Evolutionary conservation across 37 sponge, comb jelly and placozoan genomes (phyloP), one percentile per base, ranked within the genome.

Genomic region (Axinella damicornis): DNA sequence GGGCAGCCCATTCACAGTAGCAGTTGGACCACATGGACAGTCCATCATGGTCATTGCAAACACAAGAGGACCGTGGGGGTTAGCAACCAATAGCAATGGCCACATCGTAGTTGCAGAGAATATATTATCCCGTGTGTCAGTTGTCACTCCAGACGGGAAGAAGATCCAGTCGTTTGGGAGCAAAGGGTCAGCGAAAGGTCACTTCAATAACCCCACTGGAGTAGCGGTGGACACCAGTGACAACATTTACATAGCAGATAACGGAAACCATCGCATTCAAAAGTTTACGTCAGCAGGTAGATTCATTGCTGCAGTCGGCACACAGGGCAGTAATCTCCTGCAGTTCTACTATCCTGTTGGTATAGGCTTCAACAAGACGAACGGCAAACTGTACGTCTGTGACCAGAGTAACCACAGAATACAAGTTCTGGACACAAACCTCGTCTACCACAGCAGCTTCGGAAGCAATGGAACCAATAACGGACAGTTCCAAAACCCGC

Each of bases 1-100:
- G 37, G 82, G 82, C n/a, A 72, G 71, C 52, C 71, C 82, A 60
- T 72, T 71, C 57, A 36, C 28, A 57, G 74, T 73, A 0, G 9
- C 25, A 12, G 62, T 60, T 24, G 28, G 20, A 19, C 67, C 25
- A 13, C 57, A 32, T 31, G 16, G 38, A 31, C 36, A 40, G 25
- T 73, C 83, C 1, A 37, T 58, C 52, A 1, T 25, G 9, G 24
- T 46, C 22, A 83, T 83, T 20, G 40, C 22, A 27, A 52, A 52
- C 57, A 0, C 37, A 21, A 0, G 34, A 12, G 14, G 53, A 22
- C 83, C 83, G 11, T 41, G 31, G 32, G 74, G 74, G 0, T 12
- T 83, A 19, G 83, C 63, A 0, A 38, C 59, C 21, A 83, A 57
- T 38, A 36, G 40, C 13, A 37, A 41, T 5, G 74, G 61, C 16